A percentile compares a stretch with the other conserved stretches of the same genome.
Evolutionary conservation across 2,888 invertebrate species (phyloP).

Genomic region (Phoronis australis): DNA sequence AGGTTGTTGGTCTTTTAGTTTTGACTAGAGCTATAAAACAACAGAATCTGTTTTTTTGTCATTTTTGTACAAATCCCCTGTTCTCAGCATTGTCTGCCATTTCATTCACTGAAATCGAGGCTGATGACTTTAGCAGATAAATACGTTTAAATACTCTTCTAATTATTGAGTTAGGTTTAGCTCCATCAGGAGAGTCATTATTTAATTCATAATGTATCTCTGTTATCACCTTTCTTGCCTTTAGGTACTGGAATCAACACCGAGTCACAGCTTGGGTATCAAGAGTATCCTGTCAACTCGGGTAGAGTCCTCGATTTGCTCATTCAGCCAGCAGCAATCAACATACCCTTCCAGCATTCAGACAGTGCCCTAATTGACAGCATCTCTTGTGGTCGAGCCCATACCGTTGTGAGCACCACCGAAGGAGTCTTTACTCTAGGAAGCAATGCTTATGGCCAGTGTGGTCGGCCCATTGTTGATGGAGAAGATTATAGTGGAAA

Average conservation of each 20-base stretch:
- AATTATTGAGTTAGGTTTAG: no score
- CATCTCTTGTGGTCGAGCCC: constrained; percentile 81
- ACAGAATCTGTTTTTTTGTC: no score
- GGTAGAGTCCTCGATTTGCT: constrained; percentile 42
- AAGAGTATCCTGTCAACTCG: constrained; percentile 45
- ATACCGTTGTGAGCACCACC: constrained; percentile 71
- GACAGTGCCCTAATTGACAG: constrained; percentile 31
- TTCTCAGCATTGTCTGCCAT: no score
- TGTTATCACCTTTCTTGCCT: no score
- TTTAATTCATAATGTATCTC: no score
- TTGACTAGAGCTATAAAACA: no score
- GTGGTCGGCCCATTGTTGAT: constrained; percentile 73
- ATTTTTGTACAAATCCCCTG: no score
- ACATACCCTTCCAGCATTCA: constrained; percentile 38
- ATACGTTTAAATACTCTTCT: no score
- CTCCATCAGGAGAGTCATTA: no score
- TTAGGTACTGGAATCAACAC: constrained; percentile 89
- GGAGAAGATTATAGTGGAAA: constrained; percentile 65
- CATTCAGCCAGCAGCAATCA: constrained; percentile 46
- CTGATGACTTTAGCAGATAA: no score
- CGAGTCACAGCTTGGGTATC: constrained; percentile 83
- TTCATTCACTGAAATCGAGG: no score
- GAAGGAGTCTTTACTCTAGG: constrained; percentile 79
- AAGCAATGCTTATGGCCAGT: constrained; percentile 91
- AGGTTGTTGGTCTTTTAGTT: no score